phyloP scores from a whole-genome alignment of 1,140 invertebrate species.

The Penaeus japonicus region DNA sequence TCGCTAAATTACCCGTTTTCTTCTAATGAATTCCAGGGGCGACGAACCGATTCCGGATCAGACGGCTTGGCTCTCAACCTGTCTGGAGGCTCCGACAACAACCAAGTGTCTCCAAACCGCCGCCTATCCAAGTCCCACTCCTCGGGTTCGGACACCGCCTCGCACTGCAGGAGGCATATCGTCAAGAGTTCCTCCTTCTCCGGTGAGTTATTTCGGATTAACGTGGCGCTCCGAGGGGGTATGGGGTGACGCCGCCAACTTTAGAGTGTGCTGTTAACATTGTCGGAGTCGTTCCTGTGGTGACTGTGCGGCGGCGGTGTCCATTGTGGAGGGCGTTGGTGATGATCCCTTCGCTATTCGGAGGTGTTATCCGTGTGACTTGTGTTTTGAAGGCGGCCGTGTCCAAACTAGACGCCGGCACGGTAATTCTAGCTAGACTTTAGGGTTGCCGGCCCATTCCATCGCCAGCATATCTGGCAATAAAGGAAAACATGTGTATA shows the following conservation, averaged over 20 bases:
- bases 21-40: slow-evolving; percentile 16
- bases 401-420: no score
- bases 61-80: slow-evolving; percentile 46
- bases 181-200: slow-evolving; percentile 57
- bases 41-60: slow-evolving; percentile 56
- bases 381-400: no score
- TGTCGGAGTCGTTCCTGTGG: no score
- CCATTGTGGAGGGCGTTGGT: no score
- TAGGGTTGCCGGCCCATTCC: no score
- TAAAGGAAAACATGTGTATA: no score
- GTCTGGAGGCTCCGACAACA: slow-evolving; percentile 32
- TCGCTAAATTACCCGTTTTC: slow-evolving; percentile 1
- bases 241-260: neutral
- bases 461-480: no score
- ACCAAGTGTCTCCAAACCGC: slow-evolving; percentile 34
- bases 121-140: slow-evolving; percentile 47
- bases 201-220: slow-evolving; percentile 21
- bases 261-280: neutral
- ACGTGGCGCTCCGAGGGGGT: no score
- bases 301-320: no score
- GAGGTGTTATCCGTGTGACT: no score
- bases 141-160: slow-evolving; percentile 45
- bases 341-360: no score
- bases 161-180: slow-evolving; percentile 41
- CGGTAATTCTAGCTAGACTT: no score